Base-by-base conservation (phyloP, 2,888 invertebrate species). In the Caenorhabditis plicata region DNA sequence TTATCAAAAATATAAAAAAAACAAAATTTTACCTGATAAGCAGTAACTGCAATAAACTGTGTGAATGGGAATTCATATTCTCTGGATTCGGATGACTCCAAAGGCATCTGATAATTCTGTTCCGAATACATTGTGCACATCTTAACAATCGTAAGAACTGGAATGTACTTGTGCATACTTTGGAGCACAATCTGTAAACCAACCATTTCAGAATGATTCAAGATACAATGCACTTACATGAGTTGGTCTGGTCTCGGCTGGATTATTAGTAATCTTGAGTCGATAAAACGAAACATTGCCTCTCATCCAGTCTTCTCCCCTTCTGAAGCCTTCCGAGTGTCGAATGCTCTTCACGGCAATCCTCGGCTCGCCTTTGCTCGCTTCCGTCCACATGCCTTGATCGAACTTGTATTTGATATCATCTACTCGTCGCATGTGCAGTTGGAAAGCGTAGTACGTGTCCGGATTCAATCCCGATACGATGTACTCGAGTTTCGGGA, bases 361-460 rank as follows among this genome's bases (percentile, higher is more conserved):
- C 17, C 22, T 7, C n/a, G 38, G 29, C 13, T 50, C 50, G 13
- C 46, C 50, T 44, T 46, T 46, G 5, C 26, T 41, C 8, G 33
- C 23, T 19, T 50, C 50, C 15, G 36, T 25, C 56, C 56, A 56
- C 23, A 42, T 22, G 17, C 40, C 46, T 2, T 23, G 8, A 23
- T 56, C 56, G 26, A 38, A 56, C 32, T 56, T 56, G 42, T 50
- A 51, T 33, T 50, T 56, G 41, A 48, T 48, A 0, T 33, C 11
- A 19, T 58, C 58, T 3, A 45, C 35, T 13, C 58, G 15, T 23
- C 53, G 41, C 35, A 58, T 20, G 9, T 39, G 44, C n/a, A 52
- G 17, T 15, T 36, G 45, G 2, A 58, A 25, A n/a, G 35, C 17
- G 32, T 58, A 58, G 19, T 27, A 36, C 0, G 29, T 11, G 2